Base-by-base conservation (phyloP, 2,797 vertebrate genomes). In the Eptatretus atami region DNA sequence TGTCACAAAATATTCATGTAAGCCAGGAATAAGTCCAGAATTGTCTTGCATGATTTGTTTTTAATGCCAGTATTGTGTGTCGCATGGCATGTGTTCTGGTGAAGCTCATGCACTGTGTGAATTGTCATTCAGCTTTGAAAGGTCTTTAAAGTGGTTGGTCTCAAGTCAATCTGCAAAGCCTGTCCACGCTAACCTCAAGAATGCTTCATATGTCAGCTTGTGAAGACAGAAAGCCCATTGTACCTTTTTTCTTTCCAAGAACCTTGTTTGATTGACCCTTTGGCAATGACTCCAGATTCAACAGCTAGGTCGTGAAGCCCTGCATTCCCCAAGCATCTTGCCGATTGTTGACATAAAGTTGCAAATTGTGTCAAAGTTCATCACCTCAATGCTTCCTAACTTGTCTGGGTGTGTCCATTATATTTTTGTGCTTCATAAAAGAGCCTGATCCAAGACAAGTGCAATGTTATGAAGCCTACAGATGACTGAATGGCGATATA, bases 131-230 rank as follows among this genome's bases (percentile, higher is more conserved):
- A 25, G 57, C 9, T 61, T 61, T 12, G 12, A 12, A 8, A 61
- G 57, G 12, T 61, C 57, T 61, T 61, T 12, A 61, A 9, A 10
- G 57, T 61, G 57, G 12, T 61, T 61, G 57, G 9, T 61, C 55
- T 12, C 9, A 61, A 61, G 57, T 12, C 57, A 61, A 61, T 61
- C 57, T 61, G 9, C 57, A 61, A 61, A 61, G 57, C 57, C 57
- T 61, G 12, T 61, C 57, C 57, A 61, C 9, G 57, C 57, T n/a
- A 61, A 61, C 25, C 11, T 61, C 57, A 61, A 10, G 2, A 10
- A 12, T 10, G 57, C 57, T 61, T 61, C 57, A 61, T 25, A 61
- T 10, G 12, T 11, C 57, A 61, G 9, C 57, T 61, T 61, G 12
- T 61, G 12, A 61, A 61, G 57, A 25, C 12, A 11, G 9, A 61